Conservation (phyloP, 2,113 vertebrate species). For the Rhinoderma darwinii region DNA sequence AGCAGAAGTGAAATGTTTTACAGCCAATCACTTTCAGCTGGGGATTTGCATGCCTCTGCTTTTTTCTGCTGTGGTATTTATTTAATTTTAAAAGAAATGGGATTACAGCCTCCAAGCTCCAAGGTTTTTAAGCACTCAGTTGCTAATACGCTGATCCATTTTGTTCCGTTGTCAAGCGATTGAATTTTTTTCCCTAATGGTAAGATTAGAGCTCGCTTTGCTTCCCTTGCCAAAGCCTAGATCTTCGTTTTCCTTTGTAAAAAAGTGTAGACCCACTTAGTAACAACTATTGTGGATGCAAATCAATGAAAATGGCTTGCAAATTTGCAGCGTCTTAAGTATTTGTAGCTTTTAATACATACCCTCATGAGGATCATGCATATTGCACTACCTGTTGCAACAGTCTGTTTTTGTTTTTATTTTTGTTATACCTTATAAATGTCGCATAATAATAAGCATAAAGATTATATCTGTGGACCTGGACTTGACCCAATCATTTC, state of each 20-base stretch:
- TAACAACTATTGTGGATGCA: conserved; percentile 44
- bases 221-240: conserved; percentile 49
- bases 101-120: conserved; percentile 57
- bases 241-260: conserved; percentile 43
- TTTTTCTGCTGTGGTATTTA: conserved; percentile 57
- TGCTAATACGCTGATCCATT: conserved; percentile 60
- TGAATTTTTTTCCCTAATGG: conserved; percentile 58
- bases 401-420: conserved; percentile 4
- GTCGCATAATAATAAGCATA: background rate
- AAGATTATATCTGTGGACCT: background rate
- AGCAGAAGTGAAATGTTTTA: conserved; percentile 48
- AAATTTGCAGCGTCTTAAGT: conserved; percentile 20
- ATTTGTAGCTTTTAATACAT: conserved; percentile 37
- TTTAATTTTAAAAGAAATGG: conserved; percentile 59
- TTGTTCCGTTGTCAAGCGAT: conserved; percentile 58
- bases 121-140: conserved; percentile 58
- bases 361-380: conserved; percentile 7
- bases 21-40: conserved; percentile 50
- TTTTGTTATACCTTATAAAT: background rate
- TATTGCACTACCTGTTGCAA: conserved; percentile 8
- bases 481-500: background rate
- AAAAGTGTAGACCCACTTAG: conserved; percentile 47
- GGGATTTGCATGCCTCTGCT: conserved; percentile 57
- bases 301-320: conserved; percentile 29
- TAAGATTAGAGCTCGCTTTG: conserved; percentile 57